phyloP scores from a whole-genome alignment of 2,888 invertebrate species.

The Macrosiphum euphorbiae region DNA sequence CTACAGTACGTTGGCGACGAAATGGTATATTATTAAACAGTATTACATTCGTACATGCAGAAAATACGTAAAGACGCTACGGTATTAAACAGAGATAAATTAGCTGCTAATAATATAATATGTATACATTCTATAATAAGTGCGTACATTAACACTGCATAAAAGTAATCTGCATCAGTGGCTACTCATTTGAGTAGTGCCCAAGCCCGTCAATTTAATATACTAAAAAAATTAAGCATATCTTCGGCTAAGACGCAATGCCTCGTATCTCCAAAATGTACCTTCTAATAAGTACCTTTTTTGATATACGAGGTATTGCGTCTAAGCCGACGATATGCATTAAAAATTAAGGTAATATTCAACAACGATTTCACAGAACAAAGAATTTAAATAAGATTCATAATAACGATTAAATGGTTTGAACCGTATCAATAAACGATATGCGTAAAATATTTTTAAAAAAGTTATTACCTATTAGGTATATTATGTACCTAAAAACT shows the following conservation, averaged over 20 bases:
- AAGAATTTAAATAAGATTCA: neutral
- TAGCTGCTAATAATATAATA: neutral
- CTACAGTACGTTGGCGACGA: neutral
- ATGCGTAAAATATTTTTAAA: neutral
- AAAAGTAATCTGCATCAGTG: neutral
- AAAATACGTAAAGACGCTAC: neutral
- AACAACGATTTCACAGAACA: neutral
- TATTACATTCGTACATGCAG: neutral
- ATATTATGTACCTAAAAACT: neutral
- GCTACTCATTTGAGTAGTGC: neutral
- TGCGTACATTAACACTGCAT: neutral
- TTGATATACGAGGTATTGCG: too few species aligned
- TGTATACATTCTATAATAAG: neutral
- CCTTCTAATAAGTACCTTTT: too few species aligned
- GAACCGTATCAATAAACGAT: neutral
- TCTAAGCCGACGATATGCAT: too few species aligned
- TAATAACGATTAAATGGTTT: neutral
- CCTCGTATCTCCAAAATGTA: too few species aligned
- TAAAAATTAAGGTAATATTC: too few species aligned
- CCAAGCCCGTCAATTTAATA: too few species aligned
- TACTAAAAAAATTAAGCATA: too few species aligned
- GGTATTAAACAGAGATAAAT: neutral
- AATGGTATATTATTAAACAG: conserved; percentile 1
- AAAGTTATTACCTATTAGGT: neutral
- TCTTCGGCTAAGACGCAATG: too few species aligned